Percentiles rank a stretch among this genome's conserved stretches.
These are phyloP conservation scores for Pimpla rufipes DNA, from an alignment of 2,888 invertebrate genomes.

Conservation along the genomic window DNA sequence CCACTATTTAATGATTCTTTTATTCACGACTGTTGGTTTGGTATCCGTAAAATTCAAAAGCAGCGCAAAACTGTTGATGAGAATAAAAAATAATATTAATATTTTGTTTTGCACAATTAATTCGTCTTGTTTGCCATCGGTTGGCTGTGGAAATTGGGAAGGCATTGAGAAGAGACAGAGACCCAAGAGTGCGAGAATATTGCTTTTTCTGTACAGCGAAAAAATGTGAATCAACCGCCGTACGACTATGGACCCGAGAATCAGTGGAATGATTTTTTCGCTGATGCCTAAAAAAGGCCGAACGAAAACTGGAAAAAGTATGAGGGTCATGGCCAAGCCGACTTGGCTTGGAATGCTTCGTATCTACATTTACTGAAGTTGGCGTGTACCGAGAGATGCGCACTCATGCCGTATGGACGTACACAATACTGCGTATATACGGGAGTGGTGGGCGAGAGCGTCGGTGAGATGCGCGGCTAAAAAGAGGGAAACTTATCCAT, in stretches of 20 bases:
- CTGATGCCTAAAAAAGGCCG: background rate
- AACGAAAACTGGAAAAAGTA: background rate
- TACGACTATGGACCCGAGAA: too few species aligned
- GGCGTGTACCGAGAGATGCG: constrained; percentile 20
- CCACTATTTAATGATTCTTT: too few species aligned
- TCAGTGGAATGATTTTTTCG: background rate
- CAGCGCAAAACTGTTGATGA: too few species aligned
- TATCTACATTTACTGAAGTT: background rate
- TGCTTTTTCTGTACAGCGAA: too few species aligned
- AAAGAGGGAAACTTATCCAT: constrained; percentile 44
- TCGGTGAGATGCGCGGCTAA: constrained; percentile 6
- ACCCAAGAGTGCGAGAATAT: too few species aligned
- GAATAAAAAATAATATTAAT: too few species aligned
- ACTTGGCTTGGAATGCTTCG: background rate
- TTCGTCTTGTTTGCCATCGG: too few species aligned
- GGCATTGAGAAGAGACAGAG: too few species aligned
- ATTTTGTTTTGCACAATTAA: background rate
- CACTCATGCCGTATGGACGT: constrained; percentile 4
- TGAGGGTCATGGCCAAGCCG: background rate
- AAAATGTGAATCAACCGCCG: too few species aligned
- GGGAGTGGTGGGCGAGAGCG: constrained; percentile 17
- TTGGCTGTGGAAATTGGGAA: too few species aligned
- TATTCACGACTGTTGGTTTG: too few species aligned
- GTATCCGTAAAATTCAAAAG: too few species aligned
- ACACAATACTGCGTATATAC: constrained; percentile 6